Evolutionary conservation across 2,113 vertebrate genomes (phyloP), one percentile per base, ranked within the genome.

Genomic region (Blennius ocellaris): DNA sequence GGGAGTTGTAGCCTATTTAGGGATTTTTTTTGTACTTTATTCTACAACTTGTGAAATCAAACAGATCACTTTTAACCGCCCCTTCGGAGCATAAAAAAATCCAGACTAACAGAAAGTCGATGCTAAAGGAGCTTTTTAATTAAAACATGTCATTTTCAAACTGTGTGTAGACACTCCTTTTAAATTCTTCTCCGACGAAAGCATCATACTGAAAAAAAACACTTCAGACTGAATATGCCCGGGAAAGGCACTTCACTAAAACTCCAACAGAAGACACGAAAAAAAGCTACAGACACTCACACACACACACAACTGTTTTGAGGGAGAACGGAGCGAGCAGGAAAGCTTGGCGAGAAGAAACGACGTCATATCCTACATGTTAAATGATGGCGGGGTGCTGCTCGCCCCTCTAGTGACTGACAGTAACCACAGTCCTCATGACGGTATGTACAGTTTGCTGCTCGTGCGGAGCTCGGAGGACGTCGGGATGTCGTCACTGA

Each of bases 191-290:
- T 71, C 53, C 81, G 86, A 83, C 70, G 76, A 69, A 78, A 51
- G 21, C 49, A 75, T 72, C 52, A 71, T 78, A 12, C 66, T 76
- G 70, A 30, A 30, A 30, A 64, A 84, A 80, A 81, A 80, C 51
- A 80, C 37, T 73, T 81, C 15, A 43, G 30, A 86, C 61, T 74
- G 69, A 88, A 87, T 76, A 83, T 86, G 88, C 88, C 88, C 71
- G 51, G 30, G 8, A 73, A 81, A 89, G 86, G 84, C 88, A 88
- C 86, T 82, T 88, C 56, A 87, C 88, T 87, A 90, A 78, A 83
- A 89, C 85, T 84, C 47, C 11, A 86, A 80, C 59, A 83, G 82
- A 64, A 76, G 79, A 87, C 80, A 84, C 54, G 68, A 58, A 74
- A 60, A 60, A 80, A 14, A 73, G 45, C 50, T 64, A 57, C 51